Evolutionary conservation across 35 echinoderm and acorn worm species (phyloP), one percentile per base, ranked within the genome.

Genomic region (Anneissia japonica): DNA sequence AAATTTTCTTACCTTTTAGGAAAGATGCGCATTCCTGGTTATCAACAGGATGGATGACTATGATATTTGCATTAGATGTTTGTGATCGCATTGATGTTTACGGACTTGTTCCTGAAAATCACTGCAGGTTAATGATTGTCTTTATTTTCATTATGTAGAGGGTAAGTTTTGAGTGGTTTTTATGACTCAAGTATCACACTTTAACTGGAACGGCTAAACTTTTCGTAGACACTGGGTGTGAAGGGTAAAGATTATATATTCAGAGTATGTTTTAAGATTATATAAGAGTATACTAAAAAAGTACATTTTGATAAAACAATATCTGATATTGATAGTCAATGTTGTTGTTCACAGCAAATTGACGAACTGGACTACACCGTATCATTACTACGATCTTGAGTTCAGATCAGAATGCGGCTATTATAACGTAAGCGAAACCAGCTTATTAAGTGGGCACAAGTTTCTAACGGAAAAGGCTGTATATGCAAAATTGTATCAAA

Each of bases 41-140:
- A 21, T 97, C 95, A 23, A 97, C 94, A 1, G 94, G 95, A 6
- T 97, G 92, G 84, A 93, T 97, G 91, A 97, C 95, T 4, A 82
- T 97, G n/a, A 76, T 97, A 12, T 97, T 91, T 84, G 95, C 95
- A 38, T 85, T 93, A 16, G 91, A 97, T 82, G 89, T 91, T 21
- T 97, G 95, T 72, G 85, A 93, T 0, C 77, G 79, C 21, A 89
- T 93, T 72, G 91, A 97, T 77, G 86, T 93, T 16, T 97, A 88
- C 39, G 91, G 91, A 35, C 82, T 97, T 37, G 89, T 97, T 9
- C 85, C 85, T 34, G 91, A 93, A 32, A 82, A 91, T n/a, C n/a
- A n/a, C n/a, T n/a, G n/a, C n/a, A n/a, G n/a, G n/a, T n/a, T n/a
- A n/a, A n/a, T n/a, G n/a, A n/a, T n/a, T n/a, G n/a, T n/a, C n/a